Evolutionary conservation across 2,888 invertebrate genomes (phyloP).

Genomic region (Muschampia plurimacula): DNA sequence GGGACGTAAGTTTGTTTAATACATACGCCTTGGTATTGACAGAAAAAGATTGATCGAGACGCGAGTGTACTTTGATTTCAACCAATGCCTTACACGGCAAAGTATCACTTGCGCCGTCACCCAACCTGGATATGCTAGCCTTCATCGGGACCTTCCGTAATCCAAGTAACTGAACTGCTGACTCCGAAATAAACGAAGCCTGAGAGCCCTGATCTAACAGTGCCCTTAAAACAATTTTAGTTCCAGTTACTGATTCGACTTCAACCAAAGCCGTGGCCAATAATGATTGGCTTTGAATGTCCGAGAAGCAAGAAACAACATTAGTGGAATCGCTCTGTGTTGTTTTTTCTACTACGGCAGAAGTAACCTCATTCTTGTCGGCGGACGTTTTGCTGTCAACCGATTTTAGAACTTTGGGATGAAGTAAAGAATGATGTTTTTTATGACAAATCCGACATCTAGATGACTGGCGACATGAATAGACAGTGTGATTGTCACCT

Average conservation of each 20-base stretch:
- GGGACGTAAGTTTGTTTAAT: neutral
- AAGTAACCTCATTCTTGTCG: neutral
- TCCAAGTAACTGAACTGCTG: neutral
- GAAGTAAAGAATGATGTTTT: slow-evolving; percentile 3
- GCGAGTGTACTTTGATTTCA: neutral
- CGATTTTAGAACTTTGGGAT: neutral
- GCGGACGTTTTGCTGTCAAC: neutral
- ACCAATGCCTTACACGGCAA: neutral
- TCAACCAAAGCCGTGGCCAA: slow-evolving; percentile 5
- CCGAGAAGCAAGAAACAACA: neutral
- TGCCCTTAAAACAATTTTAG: neutral
- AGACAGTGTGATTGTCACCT: neutral
- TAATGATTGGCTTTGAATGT: neutral
- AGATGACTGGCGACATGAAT: neutral
- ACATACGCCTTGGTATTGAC: neutral
- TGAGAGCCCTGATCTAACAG: neutral
- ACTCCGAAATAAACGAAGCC: neutral
- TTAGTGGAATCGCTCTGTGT: neutral
- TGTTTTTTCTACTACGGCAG: neutral
- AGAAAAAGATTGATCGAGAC: neutral
- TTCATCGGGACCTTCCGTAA: neutral
- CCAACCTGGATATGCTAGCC: neutral
- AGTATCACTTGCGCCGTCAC: neutral
- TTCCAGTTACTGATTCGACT: neutral
- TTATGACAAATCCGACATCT: neutral